Evolutionary conservation across 2,113 vertebrate genomes (phyloP), one percentile per base, ranked within the genome.

Genomic region (Oplegnathus fasciatus): DNA sequence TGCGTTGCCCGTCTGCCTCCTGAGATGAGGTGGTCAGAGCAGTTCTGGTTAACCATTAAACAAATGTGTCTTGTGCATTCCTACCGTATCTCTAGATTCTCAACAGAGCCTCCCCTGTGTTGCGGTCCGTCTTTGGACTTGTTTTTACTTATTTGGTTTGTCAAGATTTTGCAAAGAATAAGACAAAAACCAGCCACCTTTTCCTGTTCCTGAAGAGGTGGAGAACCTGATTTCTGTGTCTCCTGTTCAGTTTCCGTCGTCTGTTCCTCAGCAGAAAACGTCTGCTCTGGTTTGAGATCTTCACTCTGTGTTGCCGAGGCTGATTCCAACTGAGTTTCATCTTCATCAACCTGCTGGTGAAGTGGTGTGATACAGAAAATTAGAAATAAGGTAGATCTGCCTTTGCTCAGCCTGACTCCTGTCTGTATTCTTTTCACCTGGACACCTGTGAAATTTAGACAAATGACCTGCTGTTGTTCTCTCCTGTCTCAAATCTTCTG

Each of bases 11-110:
- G 11, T 89, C 85, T 6, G 13, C 10, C 68, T 72, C 86, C 91
- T 93, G 85, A 80, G 67, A 67, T 57, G 30, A 83, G 3, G 42
- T 22, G 20, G 18, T 1, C n/a, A 71, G 2, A 83, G 75, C 14
- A 26, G 2, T 24, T 55, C 34, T 58, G 24, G 75, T 89, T 83
- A 81, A 82, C 22, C 72, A 82, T 73, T 80, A 78, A 66, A 65
- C 10, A 50, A 18, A 6, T 2, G 0, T 17, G 4, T 85, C 24
- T 26, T 52, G n/a, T 69, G 20, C 26, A 37, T 73, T 75, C 57
- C 11, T 37, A 37, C 34, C 34, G 6, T 37, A 22, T 58, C 20
- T 58, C 20, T 54, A 57, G 8, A 15, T 62, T 73, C 18, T 42
- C 46, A 17, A 24, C 50, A 26, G 46, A 6, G 15, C 22, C 2